Base-by-base conservation (phyloP, 1,140 invertebrate genomes). In the Lucilia sericata region DNA sequence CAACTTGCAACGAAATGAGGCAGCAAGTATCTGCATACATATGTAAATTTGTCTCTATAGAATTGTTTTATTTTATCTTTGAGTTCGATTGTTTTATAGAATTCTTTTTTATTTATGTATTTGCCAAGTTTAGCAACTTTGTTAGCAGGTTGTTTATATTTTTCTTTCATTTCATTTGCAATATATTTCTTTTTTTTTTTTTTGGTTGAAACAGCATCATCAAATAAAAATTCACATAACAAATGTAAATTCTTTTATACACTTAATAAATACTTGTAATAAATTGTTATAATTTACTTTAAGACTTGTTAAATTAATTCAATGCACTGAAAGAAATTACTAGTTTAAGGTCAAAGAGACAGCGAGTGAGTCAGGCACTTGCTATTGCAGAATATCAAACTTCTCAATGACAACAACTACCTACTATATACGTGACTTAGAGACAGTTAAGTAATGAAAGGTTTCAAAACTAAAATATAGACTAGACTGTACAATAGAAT, bases 81-180 rank as follows among this genome's bases (percentile, higher is more conserved):
- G 55, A 7, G 3, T 60, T 60, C 14, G 55, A 17, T 60, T 60
- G 14, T 60, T 4, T 60, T 60, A 17, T 60, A 13, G 13, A 0
- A 1, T 60, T 14, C 14, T 60, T 60, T 14, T 14, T 5, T 70
- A 7, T 70, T 19, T 70, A 8, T 12, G 13, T 21, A 4, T 70
- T 12, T 70, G 65, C 65, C 65, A 70, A 70, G 17, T 21, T 70
- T 70, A 70, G 65, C 65, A 70, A 70, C 65, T 9, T 70, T 70
- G 65, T 70, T 70, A n/a, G 65, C 65, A 70, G 65, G 65, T 70
- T 19, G 19, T 70, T 70, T 70, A 21, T 25, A 21, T 19, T 21
- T 5, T 19, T 70, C 8, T 70, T 70, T 70, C 17, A 19, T 21
- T 70, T 70, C 8, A 70, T 13, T 70, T 19, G n/a, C 65, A n/a